Conservation (phyloP, 2,113 vertebrate genomes). For the Perccottus glenii region DNA sequence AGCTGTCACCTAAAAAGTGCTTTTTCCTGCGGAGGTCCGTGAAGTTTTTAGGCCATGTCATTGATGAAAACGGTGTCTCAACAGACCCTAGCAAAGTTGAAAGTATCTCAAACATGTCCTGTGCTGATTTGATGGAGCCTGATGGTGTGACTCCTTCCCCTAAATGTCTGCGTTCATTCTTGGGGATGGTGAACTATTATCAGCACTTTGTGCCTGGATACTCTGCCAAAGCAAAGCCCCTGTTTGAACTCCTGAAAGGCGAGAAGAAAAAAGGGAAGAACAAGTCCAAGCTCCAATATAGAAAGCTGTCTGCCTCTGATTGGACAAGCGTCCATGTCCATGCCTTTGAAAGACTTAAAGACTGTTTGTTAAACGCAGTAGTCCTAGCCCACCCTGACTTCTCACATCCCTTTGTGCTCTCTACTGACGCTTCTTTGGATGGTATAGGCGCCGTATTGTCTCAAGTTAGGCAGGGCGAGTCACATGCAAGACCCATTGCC, state of each 20-base stretch:
- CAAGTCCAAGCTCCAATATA: conserved; percentile 1
- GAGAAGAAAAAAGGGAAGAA: background rate
- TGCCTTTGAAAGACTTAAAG: background rate
- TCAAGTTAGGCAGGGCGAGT: too few species aligned
- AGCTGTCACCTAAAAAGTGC: conserved; percentile 16
- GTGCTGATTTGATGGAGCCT: conserved; percentile 2
- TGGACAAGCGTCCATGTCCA: too few species aligned
- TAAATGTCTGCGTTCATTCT: background rate
- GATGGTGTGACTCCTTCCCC: conserved; percentile 7
- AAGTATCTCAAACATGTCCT: background rate
- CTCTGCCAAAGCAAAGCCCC: conserved; percentile 6
- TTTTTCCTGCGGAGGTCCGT: conserved; percentile 17
- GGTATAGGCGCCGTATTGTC: too few species aligned
- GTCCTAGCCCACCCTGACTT: too few species aligned
- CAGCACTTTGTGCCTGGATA: conserved; percentile 8
- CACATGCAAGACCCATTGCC: too few species aligned
- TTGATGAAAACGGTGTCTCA: too few species aligned
- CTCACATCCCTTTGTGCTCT: too few species aligned
- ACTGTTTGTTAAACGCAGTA: background rate
- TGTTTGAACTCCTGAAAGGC: background rate
- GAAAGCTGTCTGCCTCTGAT: background rate
- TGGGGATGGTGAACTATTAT: conserved; percentile 19
- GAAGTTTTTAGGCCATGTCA: conserved; percentile 3
- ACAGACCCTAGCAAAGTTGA: background rate
- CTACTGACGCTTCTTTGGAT: too few species aligned